A percentile compares a stretch with the other conserved stretches of the same genome.
Conservation (phyloP, 2,113 vertebrate species). For the Cheirogaleus medius region DNA sequence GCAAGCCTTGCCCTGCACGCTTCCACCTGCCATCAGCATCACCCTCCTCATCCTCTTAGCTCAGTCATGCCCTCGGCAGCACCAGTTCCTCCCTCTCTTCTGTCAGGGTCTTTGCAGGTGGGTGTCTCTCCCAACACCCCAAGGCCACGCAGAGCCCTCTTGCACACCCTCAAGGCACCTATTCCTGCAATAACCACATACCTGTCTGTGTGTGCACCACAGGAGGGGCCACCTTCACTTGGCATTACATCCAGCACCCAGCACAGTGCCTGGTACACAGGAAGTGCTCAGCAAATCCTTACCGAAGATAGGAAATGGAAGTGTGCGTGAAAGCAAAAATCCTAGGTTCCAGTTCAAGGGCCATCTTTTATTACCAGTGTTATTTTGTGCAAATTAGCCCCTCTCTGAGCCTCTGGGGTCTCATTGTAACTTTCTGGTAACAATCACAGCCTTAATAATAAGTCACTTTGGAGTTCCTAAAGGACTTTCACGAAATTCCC, state of each 20-base stretch:
- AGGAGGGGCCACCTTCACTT: neutral
- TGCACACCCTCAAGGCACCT: neutral
- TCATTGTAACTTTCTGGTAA: neutral
- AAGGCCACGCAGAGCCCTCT: neutral
- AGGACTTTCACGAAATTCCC: neutral
- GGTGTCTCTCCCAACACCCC: neutral
- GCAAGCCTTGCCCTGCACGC: neutral
- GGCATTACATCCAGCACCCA: rapidly evolving
- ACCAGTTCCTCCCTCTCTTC: neutral
- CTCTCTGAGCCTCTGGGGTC: neutral
- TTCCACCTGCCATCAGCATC: neutral
- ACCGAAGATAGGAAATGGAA: neutral
- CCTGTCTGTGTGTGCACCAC: rapidly evolving
- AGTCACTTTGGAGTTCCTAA: neutral
- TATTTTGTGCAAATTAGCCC: neutral
- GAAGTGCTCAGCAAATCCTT: neutral
- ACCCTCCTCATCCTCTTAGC: neutral
- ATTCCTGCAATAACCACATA: rapidly evolving
- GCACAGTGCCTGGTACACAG: neutral
- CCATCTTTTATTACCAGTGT: neutral
- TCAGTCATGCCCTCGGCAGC: neutral
- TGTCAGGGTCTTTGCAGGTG: neutral
- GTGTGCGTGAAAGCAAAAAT: neutral
- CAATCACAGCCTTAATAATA: neutral
- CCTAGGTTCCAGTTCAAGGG: neutral